Conservation (phyloP, 2,888 invertebrate species). For the Sphaerophoria rueppellii region DNA sequence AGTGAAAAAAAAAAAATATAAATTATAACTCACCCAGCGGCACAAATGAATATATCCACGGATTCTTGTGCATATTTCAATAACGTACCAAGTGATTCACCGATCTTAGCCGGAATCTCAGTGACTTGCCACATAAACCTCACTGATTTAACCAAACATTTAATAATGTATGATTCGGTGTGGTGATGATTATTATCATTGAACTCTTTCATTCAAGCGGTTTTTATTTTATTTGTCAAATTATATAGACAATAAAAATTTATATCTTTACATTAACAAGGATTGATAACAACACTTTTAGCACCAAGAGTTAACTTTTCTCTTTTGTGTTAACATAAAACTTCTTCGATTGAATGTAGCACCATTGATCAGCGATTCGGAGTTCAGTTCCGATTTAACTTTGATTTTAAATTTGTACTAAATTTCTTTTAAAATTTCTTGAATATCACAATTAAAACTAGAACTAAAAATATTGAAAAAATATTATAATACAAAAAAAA, state of each 20-base stretch:
- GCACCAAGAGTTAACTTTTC: slow-evolving; percentile 11
- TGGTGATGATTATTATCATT: slow-evolving; percentile 66
- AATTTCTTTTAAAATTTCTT: neutral
- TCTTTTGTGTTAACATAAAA: slow-evolving; percentile 34
- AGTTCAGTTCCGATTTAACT: slow-evolving; percentile 6
- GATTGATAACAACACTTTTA: slow-evolving; percentile 1
- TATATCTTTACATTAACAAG: slow-evolving; percentile 25
- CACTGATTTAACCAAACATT: slow-evolving; percentile 80
- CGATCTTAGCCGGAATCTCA: slow-evolving; percentile 82
- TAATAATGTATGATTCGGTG: slow-evolving; percentile 79
- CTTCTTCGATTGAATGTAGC: slow-evolving; percentile 3
- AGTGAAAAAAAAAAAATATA: slow-evolving; percentile 9
- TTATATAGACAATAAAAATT: neutral
- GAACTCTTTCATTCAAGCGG: slow-evolving; percentile 71
- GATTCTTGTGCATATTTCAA: slow-evolving; percentile 82
- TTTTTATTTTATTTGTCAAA: neutral
- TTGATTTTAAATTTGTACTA: slow-evolving; percentile 47
- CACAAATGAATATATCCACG: slow-evolving; percentile 82
- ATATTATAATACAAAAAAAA: slow-evolving; percentile 43
- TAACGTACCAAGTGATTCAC: slow-evolving; percentile 81
- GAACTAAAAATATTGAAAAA: neutral
- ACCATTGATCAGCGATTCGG: slow-evolving; percentile 32
- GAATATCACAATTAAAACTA: slow-evolving; percentile 43
- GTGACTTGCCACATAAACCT: slow-evolving; percentile 82
- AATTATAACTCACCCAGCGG: slow-evolving; percentile 80